Base-by-base conservation (phyloP, 2,888 invertebrate genomes). In the Dioctria rufipes region DNA sequence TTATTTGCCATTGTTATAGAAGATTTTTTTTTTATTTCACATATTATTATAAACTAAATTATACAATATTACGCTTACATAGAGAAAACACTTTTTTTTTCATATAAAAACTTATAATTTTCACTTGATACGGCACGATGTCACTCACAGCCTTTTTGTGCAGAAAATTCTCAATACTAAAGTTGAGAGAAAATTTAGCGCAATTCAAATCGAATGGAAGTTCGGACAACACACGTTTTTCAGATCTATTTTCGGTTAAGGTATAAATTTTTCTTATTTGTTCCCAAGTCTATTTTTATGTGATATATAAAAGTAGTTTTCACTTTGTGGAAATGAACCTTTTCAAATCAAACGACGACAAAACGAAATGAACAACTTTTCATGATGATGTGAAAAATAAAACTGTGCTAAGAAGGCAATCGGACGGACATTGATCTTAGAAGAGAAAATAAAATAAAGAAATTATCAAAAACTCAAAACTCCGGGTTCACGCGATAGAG, bases 371-470 rank as follows among this genome's bases (percentile, higher is more conserved):
- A 37, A 61, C 37, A 69, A 81, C 37, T 65, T 49, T 66, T 66
- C 54, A 61, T 37, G 66, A 40, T 61, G 49, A 25, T 25, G 25
- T 25, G 25, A 25, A 49, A 78, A 66, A 73, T 54, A 79, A 71
- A 66, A 79, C 58, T 42, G 25, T 39, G 46, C 25, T 25, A 25
- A 25, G 25, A 25, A 25, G 25, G 25, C 25, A 73, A 75, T 80
- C 78, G 81, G 80, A 82, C 82, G 81, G 80, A 82, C 82, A 80
- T 80, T 78, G 82, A 82, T 82, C 82, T 80, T 25, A 25, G 25
- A 25, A 1, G 63, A 43, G 67, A 73, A 67, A 81, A 81, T 81
- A 73, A 75, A 25, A 25, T 25, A 25, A 25, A 25, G 2, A 25
- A 25, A 25, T 0, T 2, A 25, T 2, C 25, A 25, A 25, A 25